A percentile compares a stretch with the other conserved stretches of the same genome.
phyloP scores from a whole-genome alignment of 2,888 invertebrate genomes.

The Nomada ruficornis region DNA sequence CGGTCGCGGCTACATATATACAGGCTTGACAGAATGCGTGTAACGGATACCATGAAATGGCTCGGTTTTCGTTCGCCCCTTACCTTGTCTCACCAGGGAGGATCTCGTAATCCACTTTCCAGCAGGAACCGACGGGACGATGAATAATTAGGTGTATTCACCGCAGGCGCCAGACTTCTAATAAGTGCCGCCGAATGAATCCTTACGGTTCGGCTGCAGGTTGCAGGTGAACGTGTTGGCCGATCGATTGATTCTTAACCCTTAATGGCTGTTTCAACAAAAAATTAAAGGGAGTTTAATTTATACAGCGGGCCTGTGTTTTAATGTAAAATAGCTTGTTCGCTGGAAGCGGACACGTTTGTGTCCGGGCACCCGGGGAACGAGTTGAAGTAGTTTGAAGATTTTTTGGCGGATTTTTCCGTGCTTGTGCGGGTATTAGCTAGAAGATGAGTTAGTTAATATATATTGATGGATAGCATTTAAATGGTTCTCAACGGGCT shows the following conservation, averaged over 20 bases:
- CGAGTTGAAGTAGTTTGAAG: too few relatives aligned
- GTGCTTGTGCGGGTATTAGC: too few relatives aligned
- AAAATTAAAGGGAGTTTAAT: conserved; percentile 1
- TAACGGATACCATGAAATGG: conserved; percentile 60
- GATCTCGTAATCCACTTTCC: conserved; percentile 71
- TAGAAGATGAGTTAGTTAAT: too few relatives aligned
- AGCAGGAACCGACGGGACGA: conserved; percentile 63
- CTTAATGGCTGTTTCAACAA: conserved; percentile 2
- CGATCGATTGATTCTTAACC: conserved; percentile 42
- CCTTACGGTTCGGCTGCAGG: conserved; percentile 38
- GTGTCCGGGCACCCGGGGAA: too few relatives aligned
- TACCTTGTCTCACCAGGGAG: conserved; percentile 49
- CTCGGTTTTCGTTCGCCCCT: conserved; percentile 20
- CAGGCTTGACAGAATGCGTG: conserved; percentile 53
- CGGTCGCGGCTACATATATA: conserved; percentile 52
- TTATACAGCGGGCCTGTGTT: not conserved
- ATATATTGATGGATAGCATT: too few relatives aligned
- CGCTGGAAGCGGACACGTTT: too few relatives aligned
- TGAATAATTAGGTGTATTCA: conserved; percentile 72
- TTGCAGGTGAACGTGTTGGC: conserved; percentile 7
- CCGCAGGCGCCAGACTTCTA: conserved; percentile 50
- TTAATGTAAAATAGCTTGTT: not conserved
- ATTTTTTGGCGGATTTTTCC: too few relatives aligned
- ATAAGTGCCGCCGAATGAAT: conserved; percentile 55
- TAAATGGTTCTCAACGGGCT: too few relatives aligned